Base-by-base conservation (phyloP, 1,140 invertebrate species). In the Micrasema minimum region DNA sequence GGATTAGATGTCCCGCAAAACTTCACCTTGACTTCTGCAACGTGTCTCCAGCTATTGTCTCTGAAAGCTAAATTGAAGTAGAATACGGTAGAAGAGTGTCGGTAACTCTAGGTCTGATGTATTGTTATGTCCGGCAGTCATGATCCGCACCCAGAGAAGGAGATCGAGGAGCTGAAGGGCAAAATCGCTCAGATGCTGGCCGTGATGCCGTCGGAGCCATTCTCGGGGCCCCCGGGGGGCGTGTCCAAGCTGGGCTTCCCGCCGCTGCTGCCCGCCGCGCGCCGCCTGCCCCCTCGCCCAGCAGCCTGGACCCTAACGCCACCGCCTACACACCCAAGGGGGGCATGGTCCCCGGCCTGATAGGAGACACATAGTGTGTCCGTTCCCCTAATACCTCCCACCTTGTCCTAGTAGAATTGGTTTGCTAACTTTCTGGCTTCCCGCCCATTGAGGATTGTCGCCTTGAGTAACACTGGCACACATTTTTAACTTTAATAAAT, bases 131-230 rank as follows among this genome's bases (percentile, higher is more conserved):
- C 50, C 23, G n/a, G 10, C 79, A 96, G 94, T 83, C 83, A 77
- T 91, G 76, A 90, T 95, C 77, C 87, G 89, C 72, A 85, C 88
- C 73, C 93, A 94, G 84, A 97, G 73, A 93, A 93, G 80, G 95
- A 97, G 83, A 92, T 97, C 73, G 91, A 92, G 77, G 92, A 96
- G 78, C 87, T 97, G 76, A 97, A 97, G 83, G 88, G 90, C 62
- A 94, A 94, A 83, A 92, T 94, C 77, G 93, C 95, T 55, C 95
- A 98, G 84, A 91, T 96, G 77, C 86, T 97, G 81, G 94, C 95
- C 38, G 92, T 97, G 69, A 95, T 96, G 92, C 94, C 95, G 26
- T 87, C 90, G 75, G 91, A 91, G 77, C 85, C 87, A 48, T 87
- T 79, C 75, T 80, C 78, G 80, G 71, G 78, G 73, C 79, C 78